Percentiles rank a stretch among this genome's conserved stretches.
These are phyloP conservation scores for Sinella curviseta DNA, from an alignment of 1,140 invertebrate species.

Conservation along the genomic window DNA sequence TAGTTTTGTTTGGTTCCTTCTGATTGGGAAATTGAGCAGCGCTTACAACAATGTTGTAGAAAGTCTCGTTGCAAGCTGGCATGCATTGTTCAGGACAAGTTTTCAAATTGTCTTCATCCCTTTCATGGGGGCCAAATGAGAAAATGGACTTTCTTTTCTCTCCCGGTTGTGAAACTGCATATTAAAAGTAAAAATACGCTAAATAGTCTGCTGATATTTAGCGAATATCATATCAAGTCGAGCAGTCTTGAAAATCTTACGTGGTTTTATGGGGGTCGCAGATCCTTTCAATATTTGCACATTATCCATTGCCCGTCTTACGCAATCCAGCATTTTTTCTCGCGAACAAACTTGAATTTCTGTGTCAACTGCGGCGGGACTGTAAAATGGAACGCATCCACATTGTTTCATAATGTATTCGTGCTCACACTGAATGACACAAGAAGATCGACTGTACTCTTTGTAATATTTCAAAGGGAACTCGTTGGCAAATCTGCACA, in stretches of 20 bases:
- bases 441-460: conserved; percentile 45
- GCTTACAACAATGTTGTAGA: conserved; percentile 42
- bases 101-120: conserved; percentile 7
- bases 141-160: background rate
- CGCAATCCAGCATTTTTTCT: conserved; percentile 40
- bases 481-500: conserved; percentile 47
- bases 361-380: conserved; percentile 38
- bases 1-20: conserved; percentile 46
- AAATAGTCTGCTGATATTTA: background rate
- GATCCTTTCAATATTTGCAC: conserved; percentile 8
- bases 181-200: background rate
- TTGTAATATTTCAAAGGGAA: conserved; percentile 45
- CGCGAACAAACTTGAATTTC: conserved; percentile 28
- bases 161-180: background rate
- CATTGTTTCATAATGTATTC: conserved; percentile 38
- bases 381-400: conserved; percentile 43
- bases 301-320: conserved; percentile 33
- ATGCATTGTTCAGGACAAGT: conserved; percentile 43
- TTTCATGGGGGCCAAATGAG: background rate
- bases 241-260: background rate
- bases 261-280: background rate
- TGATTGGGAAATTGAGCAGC: conserved; percentile 48
- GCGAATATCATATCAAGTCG: background rate
- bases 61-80: conserved; percentile 45
- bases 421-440: conserved; percentile 47